Conservation (phyloP, 2,888 invertebrate genomes). For the Rapana venosa region DNA sequence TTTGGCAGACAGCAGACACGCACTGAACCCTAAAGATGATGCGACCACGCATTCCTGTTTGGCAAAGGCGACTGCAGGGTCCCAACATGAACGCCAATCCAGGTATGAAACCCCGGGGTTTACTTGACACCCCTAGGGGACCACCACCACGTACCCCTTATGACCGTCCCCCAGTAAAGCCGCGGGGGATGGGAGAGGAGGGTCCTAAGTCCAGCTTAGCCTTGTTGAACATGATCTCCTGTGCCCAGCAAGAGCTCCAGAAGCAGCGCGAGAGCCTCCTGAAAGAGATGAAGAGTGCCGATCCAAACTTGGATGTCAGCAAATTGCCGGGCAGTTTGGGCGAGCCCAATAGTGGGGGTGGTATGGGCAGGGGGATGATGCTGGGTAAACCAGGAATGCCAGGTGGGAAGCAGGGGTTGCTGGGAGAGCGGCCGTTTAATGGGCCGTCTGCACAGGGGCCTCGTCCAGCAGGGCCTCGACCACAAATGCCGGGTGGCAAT, state of each 20-base stretch:
- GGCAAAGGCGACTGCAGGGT: not conserved
- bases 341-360: not conserved
- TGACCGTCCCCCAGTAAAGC: slow-evolving; percentile 12
- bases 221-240: slow-evolving; percentile 26
- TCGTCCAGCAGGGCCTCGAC: not conserved
- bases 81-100: not conserved
- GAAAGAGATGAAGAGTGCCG: not conserved
- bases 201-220: not conserved
- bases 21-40: not conserved
- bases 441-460: not conserved
- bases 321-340: slow-evolving; percentile 13
- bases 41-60: slow-evolving; percentile 23
- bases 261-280: slow-evolving; percentile 21
- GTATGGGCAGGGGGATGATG: not conserved
- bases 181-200: not conserved
- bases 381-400: not conserved
- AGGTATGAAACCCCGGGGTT: slow-evolving; percentile 29
- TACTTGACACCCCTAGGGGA: slow-evolving; percentile 27
- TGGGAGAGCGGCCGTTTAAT: slow-evolving; percentile 10
- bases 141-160: slow-evolving; percentile 26
- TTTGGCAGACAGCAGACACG: not conserved
- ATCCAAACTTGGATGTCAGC: slow-evolving; percentile 5
- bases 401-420: not conserved
- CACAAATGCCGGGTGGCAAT: not conserved
- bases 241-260: slow-evolving; percentile 27